A percentile compares a stretch with the other conserved stretches of the same genome.
Conservation (phyloP, 2,113 vertebrate species). For the Nestor notabilis region DNA sequence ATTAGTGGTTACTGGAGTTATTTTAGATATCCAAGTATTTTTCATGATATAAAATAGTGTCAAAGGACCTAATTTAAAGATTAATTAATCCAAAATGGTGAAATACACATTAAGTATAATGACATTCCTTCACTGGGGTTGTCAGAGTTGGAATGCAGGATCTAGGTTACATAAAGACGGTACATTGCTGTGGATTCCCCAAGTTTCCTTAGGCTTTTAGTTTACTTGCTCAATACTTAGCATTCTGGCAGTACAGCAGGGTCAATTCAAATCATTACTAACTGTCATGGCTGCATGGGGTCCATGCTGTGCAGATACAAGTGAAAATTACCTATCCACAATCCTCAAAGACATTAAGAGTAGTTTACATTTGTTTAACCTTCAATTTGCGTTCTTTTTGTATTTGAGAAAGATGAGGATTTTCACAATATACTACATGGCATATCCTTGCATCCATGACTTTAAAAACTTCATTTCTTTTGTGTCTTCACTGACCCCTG, state of each 20-base stretch:
- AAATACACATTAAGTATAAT: not conserved
- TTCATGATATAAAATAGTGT: not conserved
- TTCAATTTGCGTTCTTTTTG: not conserved
- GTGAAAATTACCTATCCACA: not conserved
- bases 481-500: not conserved
- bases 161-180: not conserved
- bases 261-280: not conserved
- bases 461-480: not conserved
- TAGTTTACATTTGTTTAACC: not conserved
- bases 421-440: not conserved
- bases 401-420: not conserved
- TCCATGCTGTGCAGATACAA: not conserved
- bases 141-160: not conserved
- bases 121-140: not conserved
- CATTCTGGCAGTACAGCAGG: not conserved
- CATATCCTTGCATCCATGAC: not conserved
- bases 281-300: not conserved
- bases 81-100: not conserved
- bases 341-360: not conserved
- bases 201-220: not conserved
- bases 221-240: not conserved
- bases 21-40: conserved; percentile 2
- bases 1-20: not conserved
- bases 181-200: not conserved
- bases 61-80: not conserved